phyloP scores from a whole-genome alignment of 2,888 invertebrate species.

The Drosophila mayaguana region DNA sequence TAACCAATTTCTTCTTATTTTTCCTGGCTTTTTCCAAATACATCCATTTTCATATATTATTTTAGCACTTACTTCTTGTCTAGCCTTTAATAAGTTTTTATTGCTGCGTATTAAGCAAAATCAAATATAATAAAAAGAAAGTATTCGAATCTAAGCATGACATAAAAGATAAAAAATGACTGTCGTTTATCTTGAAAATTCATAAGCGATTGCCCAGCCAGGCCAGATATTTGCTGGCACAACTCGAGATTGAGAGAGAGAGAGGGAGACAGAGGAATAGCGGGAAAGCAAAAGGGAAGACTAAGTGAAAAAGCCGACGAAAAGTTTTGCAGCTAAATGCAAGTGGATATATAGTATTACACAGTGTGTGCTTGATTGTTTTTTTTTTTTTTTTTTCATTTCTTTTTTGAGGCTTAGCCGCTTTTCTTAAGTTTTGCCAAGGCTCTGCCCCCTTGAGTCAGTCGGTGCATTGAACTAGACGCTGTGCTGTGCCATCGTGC shows the following conservation, averaged over 20 bases:
- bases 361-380: conserved; percentile 19
- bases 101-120: conserved; percentile 22
- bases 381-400: conserved; percentile 20
- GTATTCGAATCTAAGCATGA: conserved; percentile 34
- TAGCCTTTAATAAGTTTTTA: background rate
- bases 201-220: conserved; percentile 35
- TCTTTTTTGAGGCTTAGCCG: conserved; percentile 52
- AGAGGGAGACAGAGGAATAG: background rate
- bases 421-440: conserved; percentile 69
- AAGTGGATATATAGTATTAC: conserved; percentile 59
- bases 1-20: no score
- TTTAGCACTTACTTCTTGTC: background rate
- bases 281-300: background rate
- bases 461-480: conserved; percentile 72
- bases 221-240: conserved; percentile 40
- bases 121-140: conserved; percentile 41
- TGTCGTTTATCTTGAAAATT: conserved; percentile 63
- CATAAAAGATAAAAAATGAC: conserved; percentile 39
- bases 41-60: background rate
- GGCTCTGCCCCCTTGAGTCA: conserved; percentile 4
- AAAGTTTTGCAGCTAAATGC: conserved; percentile 66
- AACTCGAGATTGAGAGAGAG: background rate
- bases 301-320: conserved; percentile 61
- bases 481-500: conserved; percentile 17
- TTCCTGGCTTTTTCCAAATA: background rate